phyloP scores from a whole-genome alignment of 2,888 invertebrate genomes.

The Lepidochitona cinerea region DNA sequence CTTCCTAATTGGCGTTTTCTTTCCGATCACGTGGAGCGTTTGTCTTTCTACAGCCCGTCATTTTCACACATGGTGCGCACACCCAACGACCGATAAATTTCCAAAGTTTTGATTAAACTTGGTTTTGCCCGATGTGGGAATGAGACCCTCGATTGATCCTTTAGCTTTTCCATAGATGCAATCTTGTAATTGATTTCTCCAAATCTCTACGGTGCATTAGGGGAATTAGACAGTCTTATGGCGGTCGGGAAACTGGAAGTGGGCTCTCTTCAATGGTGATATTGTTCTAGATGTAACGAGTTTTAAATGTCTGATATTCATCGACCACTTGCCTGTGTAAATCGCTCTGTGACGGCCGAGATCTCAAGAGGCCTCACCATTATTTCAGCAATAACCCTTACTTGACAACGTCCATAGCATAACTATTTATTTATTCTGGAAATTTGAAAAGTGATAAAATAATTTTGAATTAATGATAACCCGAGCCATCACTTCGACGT shows the following conservation, averaged over 20 bases:
- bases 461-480: no score
- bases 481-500: no score
- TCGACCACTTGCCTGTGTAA: not conserved
- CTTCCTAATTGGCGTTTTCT: conserved; percentile 2
- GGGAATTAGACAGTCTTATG: conserved; percentile 2
- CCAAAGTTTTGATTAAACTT: conserved; percentile 3
- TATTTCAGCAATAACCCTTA: no score
- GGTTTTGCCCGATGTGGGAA: conserved; percentile 1
- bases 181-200: conserved; percentile 6
- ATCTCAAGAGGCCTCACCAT: not conserved
- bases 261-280: not conserved
- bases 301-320: conserved; percentile 1
- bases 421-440: no score
- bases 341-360: not conserved
- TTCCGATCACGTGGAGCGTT: not conserved
- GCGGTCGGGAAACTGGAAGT: not conserved
- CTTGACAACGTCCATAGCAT: no score
- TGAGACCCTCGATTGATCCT: not conserved
- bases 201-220: conserved; percentile 5
- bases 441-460: no score
- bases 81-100: not conserved
- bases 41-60: not conserved
- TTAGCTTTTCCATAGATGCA: not conserved
- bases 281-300: not conserved
- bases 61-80: not conserved